phyloP scores from a whole-genome alignment of 2,797 vertebrate species.

The Pseudotriccus pelzelni region DNA sequence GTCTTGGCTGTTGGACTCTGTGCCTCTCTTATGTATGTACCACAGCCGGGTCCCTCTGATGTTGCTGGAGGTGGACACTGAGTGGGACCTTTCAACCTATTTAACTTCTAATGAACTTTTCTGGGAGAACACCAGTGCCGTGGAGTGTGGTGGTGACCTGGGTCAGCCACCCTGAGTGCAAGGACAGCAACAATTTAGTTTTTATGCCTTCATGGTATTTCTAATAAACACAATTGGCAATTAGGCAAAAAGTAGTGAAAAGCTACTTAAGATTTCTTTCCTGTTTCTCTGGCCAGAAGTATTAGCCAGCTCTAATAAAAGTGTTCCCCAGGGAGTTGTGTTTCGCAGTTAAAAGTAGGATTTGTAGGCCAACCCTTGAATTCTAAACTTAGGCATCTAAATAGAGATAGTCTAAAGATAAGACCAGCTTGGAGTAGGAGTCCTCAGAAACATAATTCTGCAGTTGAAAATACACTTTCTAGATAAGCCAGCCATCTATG shows the following conservation, averaged over 20 bases:
- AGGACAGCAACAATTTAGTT: background rate
- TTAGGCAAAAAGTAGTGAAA: constrained; percentile 8
- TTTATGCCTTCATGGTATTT: background rate
- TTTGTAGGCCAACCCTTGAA: background rate
- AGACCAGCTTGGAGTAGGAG: background rate
- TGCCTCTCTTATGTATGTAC: background rate
- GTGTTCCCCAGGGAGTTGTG: background rate
- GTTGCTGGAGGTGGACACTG: background rate
- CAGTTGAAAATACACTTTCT: background rate
- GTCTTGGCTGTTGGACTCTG: background rate
- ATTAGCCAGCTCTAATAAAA: background rate
- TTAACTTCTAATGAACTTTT: background rate
- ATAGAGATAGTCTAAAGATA: background rate
- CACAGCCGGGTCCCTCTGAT: background rate
- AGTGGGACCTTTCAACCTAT: background rate
- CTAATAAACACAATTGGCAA: background rate
- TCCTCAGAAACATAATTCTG: background rate
- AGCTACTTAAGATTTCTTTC: background rate
- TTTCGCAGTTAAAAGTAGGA: background rate
- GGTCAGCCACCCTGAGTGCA: background rate
- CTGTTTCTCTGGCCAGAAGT: background rate
- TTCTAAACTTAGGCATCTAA: background rate
- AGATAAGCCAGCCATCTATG: background rate
- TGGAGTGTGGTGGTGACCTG: fast-evolving
- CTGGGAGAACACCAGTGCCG: background rate